Conservation (phyloP, 2,888 invertebrate species). For the Osedax frankpressi region DNA sequence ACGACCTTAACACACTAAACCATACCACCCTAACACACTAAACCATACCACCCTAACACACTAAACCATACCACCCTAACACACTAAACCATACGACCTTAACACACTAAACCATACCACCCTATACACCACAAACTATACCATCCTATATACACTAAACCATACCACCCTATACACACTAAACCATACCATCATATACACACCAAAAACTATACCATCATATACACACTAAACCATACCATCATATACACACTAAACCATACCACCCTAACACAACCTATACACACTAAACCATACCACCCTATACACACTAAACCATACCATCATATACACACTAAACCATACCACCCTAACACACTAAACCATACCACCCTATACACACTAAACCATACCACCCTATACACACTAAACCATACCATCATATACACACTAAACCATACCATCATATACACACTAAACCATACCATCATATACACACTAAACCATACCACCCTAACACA, state of each 20-base stretch:
- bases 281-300: neutral
- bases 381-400: neutral
- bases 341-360: neutral
- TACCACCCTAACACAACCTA: too few species aligned
- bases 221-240: neutral
- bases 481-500: neutral
- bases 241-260: neutral
- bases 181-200: neutral
- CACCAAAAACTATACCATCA: too few species aligned
- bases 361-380: neutral
- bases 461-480: neutral
- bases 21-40: neutral
- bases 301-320: too few species aligned
- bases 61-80: neutral
- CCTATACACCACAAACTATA: slow-evolving; percentile 72
- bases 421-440: neutral
- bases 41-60: neutral
- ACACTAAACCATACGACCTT: neutral
- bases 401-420: too few species aligned
- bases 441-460: neutral
- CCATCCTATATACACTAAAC: slow-evolving; percentile 50
- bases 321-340: neutral
- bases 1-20: neutral
- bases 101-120: neutral
- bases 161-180: neutral